These are phyloP conservation scores for Thecocarcelia acutangulata DNA, from an alignment of 2,888 invertebrate genomes.

Conservation along the genomic window DNA sequence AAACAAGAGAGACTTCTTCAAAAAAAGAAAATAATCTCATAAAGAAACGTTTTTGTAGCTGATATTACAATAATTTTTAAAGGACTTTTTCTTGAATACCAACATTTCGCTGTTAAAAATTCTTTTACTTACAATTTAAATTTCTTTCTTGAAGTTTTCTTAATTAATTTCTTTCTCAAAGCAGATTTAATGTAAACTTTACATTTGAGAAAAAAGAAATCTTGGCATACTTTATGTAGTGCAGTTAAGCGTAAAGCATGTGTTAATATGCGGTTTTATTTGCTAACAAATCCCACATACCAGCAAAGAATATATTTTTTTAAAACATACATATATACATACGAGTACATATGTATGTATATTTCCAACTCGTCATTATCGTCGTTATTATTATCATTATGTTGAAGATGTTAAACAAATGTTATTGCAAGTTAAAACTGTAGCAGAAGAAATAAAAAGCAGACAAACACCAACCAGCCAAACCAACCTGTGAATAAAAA, in stretches of 20 bases:
- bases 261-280: constrained; percentile 78
- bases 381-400: constrained; percentile 43
- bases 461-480: constrained; percentile 49
- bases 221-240: constrained; percentile 57
- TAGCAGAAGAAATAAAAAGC: constrained; percentile 1
- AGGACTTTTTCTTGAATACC: no score
- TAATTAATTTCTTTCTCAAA: neutral
- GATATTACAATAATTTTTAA: no score
- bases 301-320: no score
- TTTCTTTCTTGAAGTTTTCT: no score
- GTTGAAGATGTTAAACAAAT: constrained; percentile 67
- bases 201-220: neutral
- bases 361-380: constrained; percentile 37
- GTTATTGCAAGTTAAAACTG: constrained; percentile 56
- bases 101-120: no score
- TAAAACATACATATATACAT: neutral
- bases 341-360: neutral
- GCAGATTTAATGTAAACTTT: neutral
- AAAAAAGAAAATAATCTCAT: neutral
- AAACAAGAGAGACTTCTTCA: no score
- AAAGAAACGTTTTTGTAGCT: neutral
- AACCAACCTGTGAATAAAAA: constrained; percentile 53
- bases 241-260: constrained; percentile 77
- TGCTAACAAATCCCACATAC: constrained; percentile 50
- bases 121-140: no score